These are phyloP conservation scores for Bimastos eiseni DNA, from an alignment of 2,888 invertebrate species.

Conservation along the genomic window DNA sequence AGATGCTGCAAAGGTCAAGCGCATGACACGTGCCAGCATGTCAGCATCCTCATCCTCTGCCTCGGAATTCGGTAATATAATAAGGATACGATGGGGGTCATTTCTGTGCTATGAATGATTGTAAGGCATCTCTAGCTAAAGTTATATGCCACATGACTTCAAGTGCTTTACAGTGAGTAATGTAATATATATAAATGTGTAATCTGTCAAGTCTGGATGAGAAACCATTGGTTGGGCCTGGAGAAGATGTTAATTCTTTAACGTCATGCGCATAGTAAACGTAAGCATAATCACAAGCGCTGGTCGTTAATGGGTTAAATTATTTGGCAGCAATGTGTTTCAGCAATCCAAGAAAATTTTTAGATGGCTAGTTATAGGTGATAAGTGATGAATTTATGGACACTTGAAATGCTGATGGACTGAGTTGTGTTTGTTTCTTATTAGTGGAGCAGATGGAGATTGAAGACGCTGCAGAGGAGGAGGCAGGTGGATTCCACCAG, in stretches of 20 bases:
- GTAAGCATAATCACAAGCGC: too few species aligned
- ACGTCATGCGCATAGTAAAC: too few species aligned
- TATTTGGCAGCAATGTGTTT: background rate
- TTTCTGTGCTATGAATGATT: background rate
- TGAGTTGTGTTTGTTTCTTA: background rate
- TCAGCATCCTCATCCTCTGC: conserved; percentile 24
- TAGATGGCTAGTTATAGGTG: background rate
- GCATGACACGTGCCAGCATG: conserved; percentile 45
- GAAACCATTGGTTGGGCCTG: too few species aligned
- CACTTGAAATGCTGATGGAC: background rate
- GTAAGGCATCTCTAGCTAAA: background rate
- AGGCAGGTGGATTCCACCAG: conserved; percentile 70
- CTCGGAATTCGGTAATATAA: background rate
- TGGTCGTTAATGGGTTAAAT: too few species aligned
- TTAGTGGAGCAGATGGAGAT: conserved; percentile 28
- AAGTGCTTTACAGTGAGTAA: background rate
- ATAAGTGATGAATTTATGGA: background rate
- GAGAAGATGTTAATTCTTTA: too few species aligned
- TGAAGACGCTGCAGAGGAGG: conserved; percentile 26
- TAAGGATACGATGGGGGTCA: too few species aligned
- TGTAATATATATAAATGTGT: background rate
- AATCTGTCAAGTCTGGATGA: background rate
- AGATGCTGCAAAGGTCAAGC: conserved; percentile 45
- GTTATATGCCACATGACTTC: background rate
- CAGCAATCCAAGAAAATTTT: background rate